phyloP scores from a whole-genome alignment of 2,888 invertebrate genomes.

The Mesopsocus fuscifrons region DNA sequence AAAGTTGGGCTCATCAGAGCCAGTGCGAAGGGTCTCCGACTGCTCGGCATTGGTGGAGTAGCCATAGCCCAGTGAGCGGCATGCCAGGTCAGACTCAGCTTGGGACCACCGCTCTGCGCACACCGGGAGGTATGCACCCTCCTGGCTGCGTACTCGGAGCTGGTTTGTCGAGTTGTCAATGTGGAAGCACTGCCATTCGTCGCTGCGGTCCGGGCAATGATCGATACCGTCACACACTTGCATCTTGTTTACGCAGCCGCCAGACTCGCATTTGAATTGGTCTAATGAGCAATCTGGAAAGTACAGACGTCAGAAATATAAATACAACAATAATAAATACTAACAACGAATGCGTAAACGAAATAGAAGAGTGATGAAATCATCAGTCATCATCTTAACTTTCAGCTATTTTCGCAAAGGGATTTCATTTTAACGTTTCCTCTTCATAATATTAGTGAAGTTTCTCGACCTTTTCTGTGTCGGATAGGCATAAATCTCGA shows the following conservation, averaged over 20 bases:
- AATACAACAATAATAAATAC: conserved; percentile 13
- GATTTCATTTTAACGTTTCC: too few species aligned
- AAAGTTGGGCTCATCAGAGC: not conserved
- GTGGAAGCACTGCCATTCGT: conserved; percentile 37
- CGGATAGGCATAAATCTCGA: too few species aligned
- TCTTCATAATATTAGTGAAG: too few species aligned
- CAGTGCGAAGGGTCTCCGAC: conserved; percentile 8
- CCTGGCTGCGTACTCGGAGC: conserved; percentile 16
- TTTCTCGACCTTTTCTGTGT: too few species aligned
- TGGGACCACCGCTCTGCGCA: conserved; percentile 35
- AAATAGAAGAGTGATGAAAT: too few species aligned
- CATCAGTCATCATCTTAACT: too few species aligned
- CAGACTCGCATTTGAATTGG: conserved; percentile 35
- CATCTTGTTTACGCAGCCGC: conserved; percentile 33
- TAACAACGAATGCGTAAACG: too few species aligned
- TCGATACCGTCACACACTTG: conserved; percentile 36
- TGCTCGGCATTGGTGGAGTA: conserved; percentile 20
- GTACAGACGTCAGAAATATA: conserved; percentile 2
- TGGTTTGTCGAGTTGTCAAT: conserved; percentile 15
- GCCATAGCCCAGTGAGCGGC: conserved; percentile 32
- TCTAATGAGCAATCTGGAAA: conserved; percentile 30
- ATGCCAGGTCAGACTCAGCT: conserved; percentile 30
- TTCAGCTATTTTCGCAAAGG: too few species aligned
- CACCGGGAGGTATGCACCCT: conserved; percentile 9
- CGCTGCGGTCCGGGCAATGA: conserved; percentile 39